Percentiles rank a stretch among this genome's conserved stretches.
Conservation (phyloP, 2,113 vertebrate genomes). For the Uria lomvia region DNA sequence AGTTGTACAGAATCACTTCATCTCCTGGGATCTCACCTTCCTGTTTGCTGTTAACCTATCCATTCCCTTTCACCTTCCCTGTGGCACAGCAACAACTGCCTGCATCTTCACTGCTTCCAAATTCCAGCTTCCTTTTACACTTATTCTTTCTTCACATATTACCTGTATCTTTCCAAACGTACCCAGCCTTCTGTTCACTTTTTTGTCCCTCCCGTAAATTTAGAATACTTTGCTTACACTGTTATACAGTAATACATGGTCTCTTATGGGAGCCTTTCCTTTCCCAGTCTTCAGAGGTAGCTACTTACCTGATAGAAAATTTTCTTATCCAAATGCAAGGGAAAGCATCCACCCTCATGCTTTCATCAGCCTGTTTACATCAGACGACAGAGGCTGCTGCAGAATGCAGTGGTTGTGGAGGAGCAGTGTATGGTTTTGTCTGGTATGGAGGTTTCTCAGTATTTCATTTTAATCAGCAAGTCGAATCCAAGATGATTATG, state of each 20-base stretch:
- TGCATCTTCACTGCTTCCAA: not conserved
- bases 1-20: not conserved
- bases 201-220: not conserved
- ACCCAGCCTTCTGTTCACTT: not conserved
- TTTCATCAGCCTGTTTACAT: not conserved
- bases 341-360: not conserved
- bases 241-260: not conserved
- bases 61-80: rapidly evolving
- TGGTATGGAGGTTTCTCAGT: not conserved
- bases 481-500: not conserved
- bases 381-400: not conserved
- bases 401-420: not conserved
- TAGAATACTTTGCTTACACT: not conserved
- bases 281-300: not conserved
- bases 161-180: not conserved
- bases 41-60: not conserved
- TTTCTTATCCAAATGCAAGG: not conserved
- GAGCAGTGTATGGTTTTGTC: not conserved
- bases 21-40: not conserved
- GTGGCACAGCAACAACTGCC: not conserved
- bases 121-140: not conserved
- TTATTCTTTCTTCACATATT: not conserved
- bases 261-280: not conserved
- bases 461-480: not conserved
- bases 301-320: not conserved